Evolutionary conservation across 2,113 vertebrate genomes (phyloP), one percentile per base, ranked within the genome.

Genomic region (Upupa epops): DNA sequence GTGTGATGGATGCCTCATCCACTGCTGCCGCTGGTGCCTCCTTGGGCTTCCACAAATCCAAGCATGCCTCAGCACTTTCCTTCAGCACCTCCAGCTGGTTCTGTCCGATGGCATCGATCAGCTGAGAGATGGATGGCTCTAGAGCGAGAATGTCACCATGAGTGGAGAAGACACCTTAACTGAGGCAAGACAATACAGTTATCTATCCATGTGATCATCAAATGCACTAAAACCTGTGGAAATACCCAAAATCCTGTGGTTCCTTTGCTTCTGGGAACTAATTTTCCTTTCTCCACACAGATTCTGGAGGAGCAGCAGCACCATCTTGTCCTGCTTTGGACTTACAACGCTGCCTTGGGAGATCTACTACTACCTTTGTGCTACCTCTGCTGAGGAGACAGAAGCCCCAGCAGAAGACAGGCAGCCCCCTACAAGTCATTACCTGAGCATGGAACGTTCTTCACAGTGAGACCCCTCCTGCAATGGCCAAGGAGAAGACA

Each of bases 61-160:
- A 42, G 40, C 40, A 42, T 42, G 8, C 25, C 24, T 28, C 51
- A 17, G 68, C 94, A 9, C 11, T 90, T 31, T 79, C 77, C 83
- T 95, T 96, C 83, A 96, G 54, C 54, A 89, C 74, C 21, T 89
- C 88, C 34, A 96, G 83, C 59, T 88, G 90, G n/a, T 90, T 93
- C 59, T 95, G 92, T 29, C 90, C 93, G 34, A 96, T 93, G 42
- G 75, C 95, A 75, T 92, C 89, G 0, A 96, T 87, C 68, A 96
- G 78, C 86, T 96, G 95, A 32, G 95, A 93, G 55, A 96, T 58
- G 9, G 88, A 96, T 6, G 90, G 81, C 20, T 93, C 96, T 96
- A 82, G 29, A 89, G 29, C 5, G n/a, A 69, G 31, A 92, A 63
- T 10, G 17, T 0, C 8, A 36, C 29, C 0, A 7, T 17, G 29